A percentile compares a stretch with the other conserved stretches of the same genome.
Conservation (phyloP, 2,113 vertebrate genomes). For the Meleagris gallopavo region DNA sequence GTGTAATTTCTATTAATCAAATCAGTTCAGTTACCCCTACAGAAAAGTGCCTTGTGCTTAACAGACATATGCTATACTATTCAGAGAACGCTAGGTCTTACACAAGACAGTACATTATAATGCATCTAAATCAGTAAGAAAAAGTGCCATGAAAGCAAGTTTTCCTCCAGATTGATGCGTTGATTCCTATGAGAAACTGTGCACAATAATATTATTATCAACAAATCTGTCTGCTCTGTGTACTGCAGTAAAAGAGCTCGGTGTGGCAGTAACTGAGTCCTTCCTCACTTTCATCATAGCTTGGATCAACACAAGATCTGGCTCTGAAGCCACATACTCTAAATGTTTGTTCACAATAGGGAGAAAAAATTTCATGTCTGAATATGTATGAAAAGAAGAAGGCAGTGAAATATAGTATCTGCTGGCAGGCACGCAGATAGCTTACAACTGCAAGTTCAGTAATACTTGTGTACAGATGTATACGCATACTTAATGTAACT, state of each 20-base stretch:
- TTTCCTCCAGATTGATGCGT: not conserved
- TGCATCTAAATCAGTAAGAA: not conserved
- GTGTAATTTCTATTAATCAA: constrained; percentile 38
- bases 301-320: not conserved
- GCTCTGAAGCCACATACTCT: not conserved
- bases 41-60: not conserved
- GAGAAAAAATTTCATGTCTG: not conserved
- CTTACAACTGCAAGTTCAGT: not conserved
- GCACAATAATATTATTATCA: not conserved
- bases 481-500: not conserved
- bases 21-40: constrained; percentile 5
- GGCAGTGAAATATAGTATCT: not conserved
- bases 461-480: not conserved
- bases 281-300: not conserved
- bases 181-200: not conserved
- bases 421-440: not conserved
- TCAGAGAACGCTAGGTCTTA: not conserved
- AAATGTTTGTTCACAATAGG: not conserved
- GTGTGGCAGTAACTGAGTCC: not conserved
- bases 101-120: not conserved
- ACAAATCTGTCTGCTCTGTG: not conserved
- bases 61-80: not conserved
- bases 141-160: not conserved
- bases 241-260: not conserved
- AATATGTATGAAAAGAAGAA: not conserved